Evolutionary conservation across 2,113 vertebrate species (phyloP).

Genomic region (Etheostoma spectabile): DNA sequence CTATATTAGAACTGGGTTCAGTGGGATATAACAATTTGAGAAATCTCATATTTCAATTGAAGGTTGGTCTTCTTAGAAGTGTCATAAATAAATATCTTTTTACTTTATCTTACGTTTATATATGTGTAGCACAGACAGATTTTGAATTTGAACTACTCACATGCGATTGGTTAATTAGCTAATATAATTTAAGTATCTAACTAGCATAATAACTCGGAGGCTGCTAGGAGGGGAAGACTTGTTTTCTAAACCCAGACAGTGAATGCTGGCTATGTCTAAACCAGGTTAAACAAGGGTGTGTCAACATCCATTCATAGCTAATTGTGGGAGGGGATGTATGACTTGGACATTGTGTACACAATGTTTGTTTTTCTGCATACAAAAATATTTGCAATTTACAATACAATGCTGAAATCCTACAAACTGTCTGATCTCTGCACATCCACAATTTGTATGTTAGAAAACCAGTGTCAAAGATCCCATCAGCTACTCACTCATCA

Average conservation of each 20-base stretch:
- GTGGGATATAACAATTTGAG: neutral
- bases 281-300: constrained; percentile 14
- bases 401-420: neutral
- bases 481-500: constrained; percentile 89
- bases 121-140: neutral
- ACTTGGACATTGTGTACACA: neutral
- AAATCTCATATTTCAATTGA: constrained; percentile 9
- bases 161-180: neutral
- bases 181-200: neutral
- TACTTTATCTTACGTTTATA: neutral
- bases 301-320: neutral
- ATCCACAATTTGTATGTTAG: neutral
- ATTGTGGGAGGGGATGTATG: neutral
- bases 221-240: neutral
- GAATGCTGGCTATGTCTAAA: neutral
- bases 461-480: neutral
- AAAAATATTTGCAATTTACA: neutral
- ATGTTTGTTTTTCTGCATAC: neutral
- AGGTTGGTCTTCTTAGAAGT: neutral
- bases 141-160: neutral
- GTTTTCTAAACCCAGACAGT: neutral
- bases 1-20: neutral
- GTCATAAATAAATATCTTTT: neutral
- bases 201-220: neutral
- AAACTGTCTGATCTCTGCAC: neutral